Evolutionary conservation across 2,797 vertebrate species (phyloP).

Genomic region (Sebastes nivosus): DNA sequence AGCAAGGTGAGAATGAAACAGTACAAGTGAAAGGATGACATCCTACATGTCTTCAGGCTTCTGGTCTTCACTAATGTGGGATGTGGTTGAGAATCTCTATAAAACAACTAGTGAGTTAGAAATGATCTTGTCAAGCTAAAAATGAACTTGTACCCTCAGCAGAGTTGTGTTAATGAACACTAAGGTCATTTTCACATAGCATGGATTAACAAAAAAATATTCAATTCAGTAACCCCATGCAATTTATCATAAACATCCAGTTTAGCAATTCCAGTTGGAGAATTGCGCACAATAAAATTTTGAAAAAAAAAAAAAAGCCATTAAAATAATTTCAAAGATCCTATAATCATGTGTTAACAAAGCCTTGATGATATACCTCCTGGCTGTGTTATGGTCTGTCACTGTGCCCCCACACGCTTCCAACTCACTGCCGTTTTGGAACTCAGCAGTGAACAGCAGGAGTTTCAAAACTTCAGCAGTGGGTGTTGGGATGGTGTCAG

Average conservation of each 20-base stretch:
- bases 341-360: neutral
- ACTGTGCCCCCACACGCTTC: neutral
- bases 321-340: neutral
- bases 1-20: neutral
- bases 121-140: neutral
- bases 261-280: neutral
- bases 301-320: neutral
- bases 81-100: neutral
- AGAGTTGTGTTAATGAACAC: neutral
- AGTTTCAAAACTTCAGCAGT: neutral
- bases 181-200: neutral
- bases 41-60: no score
- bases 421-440: neutral
- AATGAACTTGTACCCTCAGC: neutral
- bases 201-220: no score
- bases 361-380: neutral
- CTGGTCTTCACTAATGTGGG: neutral
- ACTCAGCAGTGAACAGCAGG: neutral
- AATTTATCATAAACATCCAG: neutral
- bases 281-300: no score
- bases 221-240: neutral
- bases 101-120: neutral
- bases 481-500: neutral
- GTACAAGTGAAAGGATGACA: neutral
- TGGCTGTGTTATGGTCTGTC: neutral